Evolutionary conservation across 2,888 invertebrate genomes (phyloP).

Genomic region (Protonemura montana): DNA sequence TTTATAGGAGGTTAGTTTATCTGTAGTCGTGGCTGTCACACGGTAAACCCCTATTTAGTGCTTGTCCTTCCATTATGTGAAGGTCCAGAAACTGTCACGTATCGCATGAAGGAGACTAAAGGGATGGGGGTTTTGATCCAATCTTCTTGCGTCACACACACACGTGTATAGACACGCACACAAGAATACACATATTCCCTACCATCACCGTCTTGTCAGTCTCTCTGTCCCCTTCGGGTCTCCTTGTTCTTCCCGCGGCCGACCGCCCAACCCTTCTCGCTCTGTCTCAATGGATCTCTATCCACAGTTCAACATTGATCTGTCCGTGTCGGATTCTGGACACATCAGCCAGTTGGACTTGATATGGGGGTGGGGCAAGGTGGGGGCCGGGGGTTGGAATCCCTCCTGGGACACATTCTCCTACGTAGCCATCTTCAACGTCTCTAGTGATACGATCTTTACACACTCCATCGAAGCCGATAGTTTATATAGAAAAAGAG

Average conservation of each 20-base stretch:
- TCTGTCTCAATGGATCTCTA: slow-evolving; percentile 36
- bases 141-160: slow-evolving; percentile 44
- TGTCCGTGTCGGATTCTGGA: slow-evolving; percentile 48
- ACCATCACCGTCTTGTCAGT: slow-evolving; percentile 52
- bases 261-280: slow-evolving; percentile 39
- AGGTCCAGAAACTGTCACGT: slow-evolving; percentile 45
- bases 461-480: slow-evolving; percentile 18
- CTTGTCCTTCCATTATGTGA: slow-evolving; percentile 30
- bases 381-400: slow-evolving; percentile 4
- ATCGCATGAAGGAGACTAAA: slow-evolving; percentile 20
- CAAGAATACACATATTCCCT: slow-evolving; percentile 48
- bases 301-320: slow-evolving; percentile 47
- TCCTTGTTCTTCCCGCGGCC: slow-evolving; percentile 47
- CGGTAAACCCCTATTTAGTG: slow-evolving; percentile 42
- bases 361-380: slow-evolving; percentile 25
- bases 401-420: slow-evolving; percentile 3
- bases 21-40: slow-evolving; percentile 39
- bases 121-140: slow-evolving; percentile 42
- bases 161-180: slow-evolving; percentile 46
- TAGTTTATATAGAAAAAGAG: slow-evolving; percentile 12
- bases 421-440: neutral
- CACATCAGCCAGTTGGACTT: slow-evolving; percentile 39
- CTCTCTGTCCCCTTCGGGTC: slow-evolving; percentile 59
- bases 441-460: slow-evolving; percentile 37
- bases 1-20: slow-evolving; percentile 42